A percentile compares a stretch with the other conserved stretches of the same genome.
phyloP scores from a whole-genome alignment of 1,140 invertebrate genomes.

The Zophobas atratus region DNA sequence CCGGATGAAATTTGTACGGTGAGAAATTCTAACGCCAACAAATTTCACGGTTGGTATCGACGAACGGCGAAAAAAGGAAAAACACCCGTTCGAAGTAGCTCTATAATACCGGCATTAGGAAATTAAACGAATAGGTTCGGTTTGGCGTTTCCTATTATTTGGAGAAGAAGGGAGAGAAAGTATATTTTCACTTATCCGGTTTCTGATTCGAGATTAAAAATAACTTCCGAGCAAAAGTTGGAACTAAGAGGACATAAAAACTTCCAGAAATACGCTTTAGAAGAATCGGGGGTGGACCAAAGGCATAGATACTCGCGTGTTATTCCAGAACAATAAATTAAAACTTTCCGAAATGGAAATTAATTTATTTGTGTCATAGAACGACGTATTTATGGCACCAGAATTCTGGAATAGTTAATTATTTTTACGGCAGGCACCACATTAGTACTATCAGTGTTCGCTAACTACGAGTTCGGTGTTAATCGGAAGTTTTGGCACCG shows the following conservation, averaged over 20 bases:
- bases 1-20: too few species aligned
- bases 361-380: neutral
- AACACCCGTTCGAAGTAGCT: neutral
- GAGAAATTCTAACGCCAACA: neutral
- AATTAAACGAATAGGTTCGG: conserved; percentile 23
- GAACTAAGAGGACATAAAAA: conserved; percentile 9
- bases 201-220: conserved; percentile 23
- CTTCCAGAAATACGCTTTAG: neutral
- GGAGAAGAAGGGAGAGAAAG: neutral
- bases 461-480: too few species aligned
- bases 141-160: conserved; percentile 7
- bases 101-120: conserved; percentile 11
- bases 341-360: neutral
- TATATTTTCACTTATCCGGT: conserved; percentile 28
- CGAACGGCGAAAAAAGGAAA: neutral
- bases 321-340: conserved; percentile 5
- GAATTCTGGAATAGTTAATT: too few species aligned
- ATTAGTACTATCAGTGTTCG: too few species aligned
- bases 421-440: too few species aligned
- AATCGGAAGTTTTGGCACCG: neutral
- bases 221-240: conserved; percentile 2
- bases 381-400: too few species aligned
- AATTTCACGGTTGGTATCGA: neutral
- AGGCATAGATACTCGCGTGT: neutral
- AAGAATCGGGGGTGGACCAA: neutral